Percentiles rank a stretch among this genome's conserved stretches.
Evolutionary conservation across 2,113 vertebrate species (phyloP).

Genomic region (Stercorarius parasiticus): DNA sequence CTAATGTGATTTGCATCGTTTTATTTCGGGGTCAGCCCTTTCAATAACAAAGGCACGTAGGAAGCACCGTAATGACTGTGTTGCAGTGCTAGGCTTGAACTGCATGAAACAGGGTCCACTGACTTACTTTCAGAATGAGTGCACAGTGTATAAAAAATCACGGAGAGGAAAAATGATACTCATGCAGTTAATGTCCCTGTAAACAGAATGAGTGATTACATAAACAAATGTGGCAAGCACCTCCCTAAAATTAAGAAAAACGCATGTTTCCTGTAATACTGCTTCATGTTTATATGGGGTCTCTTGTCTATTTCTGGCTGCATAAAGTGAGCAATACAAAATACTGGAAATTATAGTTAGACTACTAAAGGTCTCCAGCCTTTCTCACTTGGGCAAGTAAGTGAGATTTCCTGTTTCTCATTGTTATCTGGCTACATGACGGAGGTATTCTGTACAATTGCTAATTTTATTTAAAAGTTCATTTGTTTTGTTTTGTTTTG

Average conservation of each 20-base stretch:
- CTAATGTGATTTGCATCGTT: background rate
- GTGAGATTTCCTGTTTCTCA: slow-evolving; percentile 57
- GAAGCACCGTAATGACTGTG: background rate
- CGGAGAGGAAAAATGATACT: slow-evolving; percentile 41
- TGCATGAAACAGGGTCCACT: background rate
- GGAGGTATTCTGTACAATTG: background rate
- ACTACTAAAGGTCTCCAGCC: background rate
- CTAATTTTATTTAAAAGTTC: background rate
- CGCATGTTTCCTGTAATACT: slow-evolving; percentile 48
- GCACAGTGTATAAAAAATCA: slow-evolving; percentile 26
- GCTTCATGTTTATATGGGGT: slow-evolving; percentile 17
- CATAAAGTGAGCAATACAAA: background rate
- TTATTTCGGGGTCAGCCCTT: slow-evolving; percentile 29
- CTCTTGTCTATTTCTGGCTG: slow-evolving; percentile 26
- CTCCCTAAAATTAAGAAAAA: slow-evolving; percentile 50
- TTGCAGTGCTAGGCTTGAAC: background rate
- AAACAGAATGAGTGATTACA: slow-evolving; percentile 55
- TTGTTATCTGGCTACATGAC: background rate
- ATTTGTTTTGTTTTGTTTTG: background rate
- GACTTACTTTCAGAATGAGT: slow-evolving; percentile 55
- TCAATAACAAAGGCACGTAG: background rate
- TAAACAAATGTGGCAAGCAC: slow-evolving; percentile 50
- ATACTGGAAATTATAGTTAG: slow-evolving; percentile 48
- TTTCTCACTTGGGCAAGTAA: slow-evolving; percentile 36
- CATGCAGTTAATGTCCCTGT: slow-evolving; percentile 35